These are phyloP conservation scores for Pogonocichla stellata DNA, from an alignment of 2,113 vertebrate species.

Conservation along the genomic window DNA sequence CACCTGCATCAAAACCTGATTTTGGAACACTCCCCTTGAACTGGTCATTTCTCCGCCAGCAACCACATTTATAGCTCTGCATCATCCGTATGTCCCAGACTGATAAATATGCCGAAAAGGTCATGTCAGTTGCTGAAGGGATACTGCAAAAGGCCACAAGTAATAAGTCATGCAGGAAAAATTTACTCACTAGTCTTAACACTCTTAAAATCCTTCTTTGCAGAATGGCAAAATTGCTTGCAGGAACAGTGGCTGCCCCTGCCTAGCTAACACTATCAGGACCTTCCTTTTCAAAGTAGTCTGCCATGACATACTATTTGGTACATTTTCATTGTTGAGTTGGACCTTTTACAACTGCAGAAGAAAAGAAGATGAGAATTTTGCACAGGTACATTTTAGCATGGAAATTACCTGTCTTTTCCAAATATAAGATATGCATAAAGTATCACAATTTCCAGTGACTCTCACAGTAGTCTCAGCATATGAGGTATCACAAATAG, in stretches of 20 bases:
- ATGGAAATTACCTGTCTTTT: neutral
- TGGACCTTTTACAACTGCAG: neutral
- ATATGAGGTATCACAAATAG: neutral
- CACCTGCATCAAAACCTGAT: neutral
- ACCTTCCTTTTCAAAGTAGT: neutral
- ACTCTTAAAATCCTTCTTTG: neutral
- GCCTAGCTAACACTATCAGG: neutral
- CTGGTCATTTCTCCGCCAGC: neutral
- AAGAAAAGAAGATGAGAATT: neutral
- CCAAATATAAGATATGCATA: neutral
- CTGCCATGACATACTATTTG: neutral
- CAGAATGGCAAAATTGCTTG: neutral
- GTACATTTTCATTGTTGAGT: neutral
- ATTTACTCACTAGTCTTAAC: neutral
- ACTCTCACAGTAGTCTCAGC: neutral
- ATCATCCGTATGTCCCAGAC: neutral
- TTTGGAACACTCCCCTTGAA: neutral
- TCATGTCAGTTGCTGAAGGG: neutral
- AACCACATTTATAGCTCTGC: neutral
- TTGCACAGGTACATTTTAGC: neutral
- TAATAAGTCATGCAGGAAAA: neutral
- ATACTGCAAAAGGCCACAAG: slow-evolving; percentile 14
- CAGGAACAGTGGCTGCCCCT: neutral
- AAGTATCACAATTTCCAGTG: neutral
- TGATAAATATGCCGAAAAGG: slow-evolving; percentile 33